Base-by-base conservation (phyloP, 1,140 invertebrate species). In the Lineus longissimus region DNA sequence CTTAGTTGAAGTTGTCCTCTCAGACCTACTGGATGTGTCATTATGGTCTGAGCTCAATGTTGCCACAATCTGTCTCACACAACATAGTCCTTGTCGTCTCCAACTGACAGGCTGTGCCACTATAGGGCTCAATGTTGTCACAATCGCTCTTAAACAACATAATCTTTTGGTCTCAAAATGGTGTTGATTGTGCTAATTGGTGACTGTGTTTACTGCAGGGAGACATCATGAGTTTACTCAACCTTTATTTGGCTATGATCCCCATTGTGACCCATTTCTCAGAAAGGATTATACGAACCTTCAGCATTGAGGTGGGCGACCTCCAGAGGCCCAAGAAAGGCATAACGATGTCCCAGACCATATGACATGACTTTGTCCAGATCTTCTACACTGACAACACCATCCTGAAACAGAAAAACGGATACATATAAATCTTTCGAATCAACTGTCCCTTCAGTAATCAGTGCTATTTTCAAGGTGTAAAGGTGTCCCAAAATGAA, bases 311-410 rank as follows among this genome's bases (percentile, higher is more conserved):
- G 85, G 83, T 97, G 94, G 23, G 92, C 91, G 0, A 94, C 95
- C 85, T 98, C 94, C 57, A 97, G 84, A 1, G 93, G 89, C 25
- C 96, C 96, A 22, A 97, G 83, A 78, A 97, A 97, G 2, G 94
- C 94, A 77, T 97, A 98, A 62, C 95, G 86, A 86, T 92, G 91
- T 19, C 94, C 95, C 13, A 98, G 84, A 22, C 96, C 96, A 81
- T 96, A 91, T 17, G 89, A 92, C 87, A 97, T 97, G 0, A 97
- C 92, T 70, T 88, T 90, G 70, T 98, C 95, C 27, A 97, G 86
- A 76, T 98, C 95, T 70, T 90, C 87, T 0, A 93, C 93, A 75
- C 88, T 87, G 23, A 98, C 81, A 11, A 97, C 83, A 31, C 89
- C 90, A 61, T 71, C 68, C 77, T 81, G 63, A 36, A 68, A 55